Evolutionary conservation across 2,888 invertebrate genomes (phyloP).

Genomic region (Acronicta leporina): DNA sequence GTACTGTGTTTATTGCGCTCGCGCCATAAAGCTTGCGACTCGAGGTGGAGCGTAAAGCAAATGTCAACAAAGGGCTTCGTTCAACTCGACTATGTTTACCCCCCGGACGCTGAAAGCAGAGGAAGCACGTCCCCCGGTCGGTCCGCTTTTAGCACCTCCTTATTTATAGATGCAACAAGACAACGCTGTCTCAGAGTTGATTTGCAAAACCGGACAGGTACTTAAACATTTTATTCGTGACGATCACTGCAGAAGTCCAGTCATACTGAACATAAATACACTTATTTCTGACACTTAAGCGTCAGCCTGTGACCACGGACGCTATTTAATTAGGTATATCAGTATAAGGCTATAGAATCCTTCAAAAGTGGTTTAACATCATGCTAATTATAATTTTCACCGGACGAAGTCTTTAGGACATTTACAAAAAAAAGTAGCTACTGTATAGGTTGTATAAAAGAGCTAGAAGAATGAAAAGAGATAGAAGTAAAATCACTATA

Average conservation of each 20-base stretch:
- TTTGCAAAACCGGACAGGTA: constrained; percentile 83
- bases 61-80: constrained; percentile 86
- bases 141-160: constrained; percentile 88
- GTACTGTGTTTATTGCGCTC: constrained; percentile 72
- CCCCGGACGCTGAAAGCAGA: constrained; percentile 85
- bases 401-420: no score
- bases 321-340: no score
- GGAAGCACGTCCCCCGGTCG: constrained; percentile 86
- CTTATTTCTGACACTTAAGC: no score
- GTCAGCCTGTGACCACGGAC: no score
- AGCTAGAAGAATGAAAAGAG: no score
- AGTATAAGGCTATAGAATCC: no score
- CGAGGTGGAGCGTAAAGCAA: constrained; percentile 80
- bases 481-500: no score
- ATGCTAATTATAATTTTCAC: no score
- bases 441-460: no score
- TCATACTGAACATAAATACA: background rate
- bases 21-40: constrained; percentile 72
- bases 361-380: no score
- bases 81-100: constrained; percentile 82
- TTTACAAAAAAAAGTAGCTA: no score
- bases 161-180: constrained; percentile 86
- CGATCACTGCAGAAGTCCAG: constrained; percentile 61
- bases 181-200: constrained; percentile 76
- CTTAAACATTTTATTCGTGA: constrained; percentile 69